Evolutionary conservation across 1,140 invertebrate genomes (phyloP), one percentile per base, ranked within the genome.

Genomic region (Achatina immaculata): DNA sequence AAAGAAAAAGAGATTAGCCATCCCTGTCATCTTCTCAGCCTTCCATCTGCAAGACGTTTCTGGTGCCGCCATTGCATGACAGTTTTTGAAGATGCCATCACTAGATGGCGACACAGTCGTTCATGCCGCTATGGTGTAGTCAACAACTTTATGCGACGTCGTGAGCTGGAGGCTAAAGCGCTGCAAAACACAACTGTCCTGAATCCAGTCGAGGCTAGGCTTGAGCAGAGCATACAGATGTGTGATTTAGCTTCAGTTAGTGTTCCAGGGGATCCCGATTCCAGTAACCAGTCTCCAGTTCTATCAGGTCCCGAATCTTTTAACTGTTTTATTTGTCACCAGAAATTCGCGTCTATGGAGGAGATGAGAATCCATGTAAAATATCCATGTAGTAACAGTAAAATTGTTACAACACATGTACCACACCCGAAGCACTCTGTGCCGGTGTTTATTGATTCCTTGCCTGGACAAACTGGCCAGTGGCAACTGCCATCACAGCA

Each of bases 41-140:
- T 86, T 48, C 86, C 87, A 28, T 81, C 85, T 34, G 84, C 84
- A 28, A 85, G 83, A 48, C 75, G 85, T 6, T 88, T 88, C 73
- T 87, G 86, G 86, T 88, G 87, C 72, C 85, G 87, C 4, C 87
- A 88, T 74, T 88, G 87, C 66, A 87, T 87, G 86, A 80, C 83
- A 62, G 84, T 84, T 2, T 88, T 88, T 78, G 83, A 84, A 62
- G 86, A 88, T 77, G 84, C 87, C 9, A 88, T 88, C 71, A 84
- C 84, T n/a, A 83, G 87, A 77, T 88, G 87, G 87, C 73, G 85
- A 21, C 87, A 88, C 76, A 88, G 87, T 68, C 85, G 86, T 40
- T 84, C 81, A 21, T 88, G 87, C 65, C 83, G 85, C 65, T 83
- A 81, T 45, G 75, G 81, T 71, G 62, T 81, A 36, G 69, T 82